phyloP scores from a whole-genome alignment of 2,113 vertebrate species.

The Conger conger region DNA sequence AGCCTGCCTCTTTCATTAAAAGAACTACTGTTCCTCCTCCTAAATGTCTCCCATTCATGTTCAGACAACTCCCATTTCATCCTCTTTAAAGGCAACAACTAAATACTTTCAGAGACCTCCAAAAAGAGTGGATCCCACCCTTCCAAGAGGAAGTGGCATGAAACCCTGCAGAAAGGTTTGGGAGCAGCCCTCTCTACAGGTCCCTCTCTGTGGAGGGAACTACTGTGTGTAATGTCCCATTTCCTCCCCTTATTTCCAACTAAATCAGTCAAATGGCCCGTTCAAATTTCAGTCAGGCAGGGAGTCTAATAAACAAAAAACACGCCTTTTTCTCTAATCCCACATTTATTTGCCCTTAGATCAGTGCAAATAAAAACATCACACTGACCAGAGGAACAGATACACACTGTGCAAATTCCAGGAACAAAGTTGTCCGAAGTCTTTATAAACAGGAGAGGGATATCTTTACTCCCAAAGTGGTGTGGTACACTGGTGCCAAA shows the following conservation, averaged over 20 bases:
- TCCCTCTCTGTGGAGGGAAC: neutral
- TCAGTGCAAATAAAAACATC: neutral
- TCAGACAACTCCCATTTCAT: slow-evolving; percentile 22
- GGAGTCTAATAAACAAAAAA: neutral
- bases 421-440: neutral
- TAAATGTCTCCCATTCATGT: slow-evolving; percentile 29
- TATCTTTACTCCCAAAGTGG: neutral
- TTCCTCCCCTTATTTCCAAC: neutral
- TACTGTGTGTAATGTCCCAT: neutral
- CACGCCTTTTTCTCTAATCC: neutral
- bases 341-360: neutral
- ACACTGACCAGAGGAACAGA: neutral
- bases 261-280: neutral
- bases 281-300: neutral
- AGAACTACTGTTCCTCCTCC: slow-evolving; percentile 3
- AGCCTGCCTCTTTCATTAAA: slow-evolving; percentile 6
- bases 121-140: slow-evolving; percentile 14
- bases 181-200: neutral
- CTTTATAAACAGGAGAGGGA: neutral
- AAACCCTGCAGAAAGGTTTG: neutral
- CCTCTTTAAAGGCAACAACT: slow-evolving; percentile 6
- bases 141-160: neutral
- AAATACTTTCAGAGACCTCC: slow-evolving; percentile 14
- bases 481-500: too few relatives aligned
- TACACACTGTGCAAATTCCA: neutral